Percentiles rank a stretch among this genome's conserved stretches.
phyloP scores from a whole-genome alignment of 2,113 vertebrate genomes.

The Pholis gunnellus region DNA sequence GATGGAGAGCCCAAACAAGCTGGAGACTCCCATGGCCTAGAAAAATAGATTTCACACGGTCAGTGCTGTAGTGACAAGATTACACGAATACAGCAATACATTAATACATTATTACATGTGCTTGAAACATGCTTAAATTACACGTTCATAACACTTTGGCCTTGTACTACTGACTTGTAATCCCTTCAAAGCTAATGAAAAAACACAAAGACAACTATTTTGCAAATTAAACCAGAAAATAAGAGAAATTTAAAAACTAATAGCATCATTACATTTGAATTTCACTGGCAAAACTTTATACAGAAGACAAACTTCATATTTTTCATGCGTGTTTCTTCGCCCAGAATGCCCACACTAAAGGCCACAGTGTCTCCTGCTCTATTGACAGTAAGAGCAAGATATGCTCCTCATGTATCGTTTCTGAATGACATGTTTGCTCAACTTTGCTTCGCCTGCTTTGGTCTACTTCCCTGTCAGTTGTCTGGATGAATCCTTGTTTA shows the following conservation, averaged over 20 bases:
- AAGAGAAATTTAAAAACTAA: neutral
- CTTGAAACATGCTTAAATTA: conserved; percentile 2
- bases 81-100: neutral
- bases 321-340: neutral
- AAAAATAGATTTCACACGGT: conserved; percentile 60
- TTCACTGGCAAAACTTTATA: neutral
- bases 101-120: neutral
- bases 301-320: neutral
- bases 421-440: conserved; percentile 16
- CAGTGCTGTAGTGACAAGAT: conserved; percentile 23
- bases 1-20: conserved; percentile 64
- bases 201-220: neutral
- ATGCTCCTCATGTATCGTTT: neutral
- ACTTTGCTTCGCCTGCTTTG: conserved; percentile 7
- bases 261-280: neutral
- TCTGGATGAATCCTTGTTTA: neutral
- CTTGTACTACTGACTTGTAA: neutral
- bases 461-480: neutral
- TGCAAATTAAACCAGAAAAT: neutral
- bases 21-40: conserved; percentile 61
- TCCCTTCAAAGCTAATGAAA: neutral
- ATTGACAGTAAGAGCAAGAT: neutral
- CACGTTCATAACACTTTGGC: neutral
- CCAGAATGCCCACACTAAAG: neutral
- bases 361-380: neutral